Conservation (phyloP, 2,888 invertebrate genomes). For the Adineta ricciae region DNA sequence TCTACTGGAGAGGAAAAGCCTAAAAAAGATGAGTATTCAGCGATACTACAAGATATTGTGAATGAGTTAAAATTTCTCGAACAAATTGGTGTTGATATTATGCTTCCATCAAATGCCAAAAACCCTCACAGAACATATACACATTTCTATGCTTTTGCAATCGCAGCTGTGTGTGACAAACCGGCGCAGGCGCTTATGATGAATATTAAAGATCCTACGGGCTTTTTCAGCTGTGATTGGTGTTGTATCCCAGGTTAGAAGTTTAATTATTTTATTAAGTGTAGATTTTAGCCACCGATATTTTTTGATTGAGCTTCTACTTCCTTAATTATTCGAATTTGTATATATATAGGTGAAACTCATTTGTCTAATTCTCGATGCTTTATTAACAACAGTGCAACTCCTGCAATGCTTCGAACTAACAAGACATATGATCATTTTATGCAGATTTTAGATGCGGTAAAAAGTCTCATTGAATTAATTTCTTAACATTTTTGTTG, state of each 20-base stretch:
- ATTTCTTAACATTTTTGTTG: background rate
- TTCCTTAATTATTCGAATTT: too few relatives aligned
- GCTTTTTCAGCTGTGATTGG: background rate
- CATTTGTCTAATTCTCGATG: background rate
- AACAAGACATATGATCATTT: too few relatives aligned
- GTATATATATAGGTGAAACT: constrained; percentile 1
- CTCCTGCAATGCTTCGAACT: too few relatives aligned
- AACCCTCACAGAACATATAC: background rate
- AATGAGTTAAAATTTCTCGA: background rate
- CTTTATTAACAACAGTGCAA: background rate
- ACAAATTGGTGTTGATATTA: background rate
- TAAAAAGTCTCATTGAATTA: too few relatives aligned
- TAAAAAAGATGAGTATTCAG: background rate
- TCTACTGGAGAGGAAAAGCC: background rate
- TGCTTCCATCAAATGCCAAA: background rate
- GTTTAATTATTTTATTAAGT: background rate
- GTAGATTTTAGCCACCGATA: background rate
- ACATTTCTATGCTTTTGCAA: background rate
- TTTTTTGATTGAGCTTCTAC: background rate
- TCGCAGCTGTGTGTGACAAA: background rate
- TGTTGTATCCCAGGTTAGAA: background rate
- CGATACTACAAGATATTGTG: background rate
- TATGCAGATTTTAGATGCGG: background rate
- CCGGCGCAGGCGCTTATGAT: background rate
- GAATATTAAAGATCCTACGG: background rate